Percentiles rank a stretch among this genome's conserved stretches.
Evolutionary conservation across 2,113 vertebrate species (phyloP).

Genomic region (Seriola quinqueradiata): DNA sequence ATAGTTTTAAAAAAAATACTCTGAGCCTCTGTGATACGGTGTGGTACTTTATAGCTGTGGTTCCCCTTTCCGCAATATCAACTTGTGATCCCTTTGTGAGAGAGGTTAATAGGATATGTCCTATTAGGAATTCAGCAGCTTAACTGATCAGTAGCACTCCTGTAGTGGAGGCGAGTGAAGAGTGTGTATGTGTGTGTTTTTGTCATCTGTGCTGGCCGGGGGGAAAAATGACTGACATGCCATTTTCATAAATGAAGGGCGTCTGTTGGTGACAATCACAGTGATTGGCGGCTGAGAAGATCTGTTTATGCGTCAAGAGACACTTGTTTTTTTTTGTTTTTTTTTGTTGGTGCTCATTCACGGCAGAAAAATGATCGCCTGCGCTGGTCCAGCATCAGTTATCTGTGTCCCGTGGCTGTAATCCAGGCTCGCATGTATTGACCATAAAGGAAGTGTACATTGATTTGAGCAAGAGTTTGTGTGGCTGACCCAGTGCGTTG

Average conservation of each 20-base stretch:
- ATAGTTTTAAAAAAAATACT: neutral
- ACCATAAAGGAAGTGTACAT: constrained; percentile 73
- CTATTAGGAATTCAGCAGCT: constrained; percentile 70
- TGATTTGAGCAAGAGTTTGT: constrained; percentile 62
- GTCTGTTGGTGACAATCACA: constrained; percentile 65
- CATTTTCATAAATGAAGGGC: constrained; percentile 69
- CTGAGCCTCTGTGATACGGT: neutral
- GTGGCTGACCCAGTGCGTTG: constrained; percentile 49
- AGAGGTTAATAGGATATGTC: constrained; percentile 76
- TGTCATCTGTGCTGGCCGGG: constrained; percentile 46
- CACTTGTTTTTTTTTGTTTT: constrained; percentile 25
- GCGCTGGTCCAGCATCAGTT: constrained; percentile 20
- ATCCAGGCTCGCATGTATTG: constrained; percentile 60
- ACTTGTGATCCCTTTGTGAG: constrained; percentile 47
- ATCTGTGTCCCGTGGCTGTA: constrained; percentile 47
- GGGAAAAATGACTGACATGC: constrained; percentile 60
- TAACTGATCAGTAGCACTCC: constrained; percentile 60
- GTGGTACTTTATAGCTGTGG: neutral
- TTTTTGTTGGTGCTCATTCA: constrained; percentile 34
- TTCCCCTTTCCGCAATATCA: constrained; percentile 44
- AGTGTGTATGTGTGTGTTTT: constrained; percentile 25
- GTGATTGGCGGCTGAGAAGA: constrained; percentile 70
- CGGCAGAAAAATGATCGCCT: constrained; percentile 24
- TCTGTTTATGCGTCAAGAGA: constrained; percentile 59
- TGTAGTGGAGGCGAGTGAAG: constrained; percentile 17